Evolutionary conservation across 2,113 vertebrate species (phyloP).

Genomic region (Xerus inauris): DNA sequence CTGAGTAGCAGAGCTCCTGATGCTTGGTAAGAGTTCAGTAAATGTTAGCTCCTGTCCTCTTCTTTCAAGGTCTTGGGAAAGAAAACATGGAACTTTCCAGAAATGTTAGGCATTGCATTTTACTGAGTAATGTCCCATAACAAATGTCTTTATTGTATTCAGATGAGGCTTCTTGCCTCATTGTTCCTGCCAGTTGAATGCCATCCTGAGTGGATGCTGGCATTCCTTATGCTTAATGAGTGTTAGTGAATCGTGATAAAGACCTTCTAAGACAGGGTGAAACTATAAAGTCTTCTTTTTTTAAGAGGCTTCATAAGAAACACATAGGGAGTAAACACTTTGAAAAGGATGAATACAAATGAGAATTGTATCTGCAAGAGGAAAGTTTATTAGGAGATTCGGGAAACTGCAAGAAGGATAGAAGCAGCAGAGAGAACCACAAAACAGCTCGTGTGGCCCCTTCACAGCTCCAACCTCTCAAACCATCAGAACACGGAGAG

Average conservation of each 20-base stretch:
- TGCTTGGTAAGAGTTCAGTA: not conserved
- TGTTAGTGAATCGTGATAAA: slow-evolving; percentile 26
- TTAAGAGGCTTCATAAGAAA: slow-evolving; percentile 46
- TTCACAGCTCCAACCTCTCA: not conserved
- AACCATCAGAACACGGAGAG: not conserved
- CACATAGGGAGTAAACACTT: not conserved
- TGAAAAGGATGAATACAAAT: slow-evolving; percentile 52
- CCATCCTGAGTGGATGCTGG: not conserved
- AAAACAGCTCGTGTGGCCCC: not conserved
- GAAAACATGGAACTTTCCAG: not conserved
- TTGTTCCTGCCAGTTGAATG: not conserved
- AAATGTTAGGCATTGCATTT: not conserved
- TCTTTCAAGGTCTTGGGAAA: not conserved
- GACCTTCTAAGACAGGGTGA: not conserved
- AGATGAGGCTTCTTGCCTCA: not conserved
- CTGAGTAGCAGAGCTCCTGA: not conserved
- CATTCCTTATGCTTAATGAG: not conserved
- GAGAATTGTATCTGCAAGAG: slow-evolving; percentile 69
- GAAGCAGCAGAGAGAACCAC: slow-evolving; percentile 12
- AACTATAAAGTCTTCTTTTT: not conserved
- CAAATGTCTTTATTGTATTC: not conserved
- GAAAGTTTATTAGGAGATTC: slow-evolving; percentile 73
- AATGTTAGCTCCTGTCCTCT: not conserved
- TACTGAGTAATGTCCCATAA: not conserved
- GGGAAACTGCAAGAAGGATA: not conserved